Percentiles rank a stretch among this genome's conserved stretches.
These are phyloP conservation scores for Morone saxatilis DNA, from an alignment of 2,113 vertebrate genomes.

Conservation along the genomic window DNA sequence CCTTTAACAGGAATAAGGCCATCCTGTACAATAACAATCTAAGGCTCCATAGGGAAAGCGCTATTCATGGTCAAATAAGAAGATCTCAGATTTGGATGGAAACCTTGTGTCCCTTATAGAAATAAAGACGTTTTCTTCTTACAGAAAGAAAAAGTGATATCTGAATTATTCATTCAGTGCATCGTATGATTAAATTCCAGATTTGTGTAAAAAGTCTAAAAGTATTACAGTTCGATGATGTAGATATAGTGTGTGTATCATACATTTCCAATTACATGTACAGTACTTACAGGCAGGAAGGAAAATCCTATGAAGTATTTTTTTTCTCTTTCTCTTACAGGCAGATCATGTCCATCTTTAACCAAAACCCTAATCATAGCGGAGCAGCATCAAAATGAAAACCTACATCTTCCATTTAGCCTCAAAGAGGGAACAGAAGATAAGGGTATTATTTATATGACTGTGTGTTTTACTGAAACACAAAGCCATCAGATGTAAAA, in stretches of 20 bases:
- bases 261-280: constrained; percentile 47
- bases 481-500: constrained; percentile 62
- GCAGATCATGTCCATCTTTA: constrained; percentile 73
- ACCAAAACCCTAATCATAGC: constrained; percentile 55
- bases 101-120: constrained; percentile 50
- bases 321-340: constrained; percentile 49
- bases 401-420: constrained; percentile 51
- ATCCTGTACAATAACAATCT: constrained; percentile 91
- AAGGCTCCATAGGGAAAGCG: constrained; percentile 85
- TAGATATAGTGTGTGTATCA: constrained; percentile 41
- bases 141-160: constrained; percentile 26
- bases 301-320: constrained; percentile 53
- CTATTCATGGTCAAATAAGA: constrained; percentile 69
- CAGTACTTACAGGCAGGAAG: constrained; percentile 28
- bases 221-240: constrained; percentile 18
- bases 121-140: constrained; percentile 42
- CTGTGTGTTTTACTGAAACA: constrained; percentile 59
- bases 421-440: constrained; percentile 52
- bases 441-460: constrained; percentile 63
- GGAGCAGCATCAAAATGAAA: constrained; percentile 51
- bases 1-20: constrained; percentile 92
- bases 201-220: constrained; percentile 20
- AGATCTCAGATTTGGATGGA: constrained; percentile 55
- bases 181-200: not conserved
- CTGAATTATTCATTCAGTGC: constrained; percentile 31